Base-by-base conservation (phyloP, 2,797 vertebrate genomes). In the Rhodeus uyekii region DNA sequence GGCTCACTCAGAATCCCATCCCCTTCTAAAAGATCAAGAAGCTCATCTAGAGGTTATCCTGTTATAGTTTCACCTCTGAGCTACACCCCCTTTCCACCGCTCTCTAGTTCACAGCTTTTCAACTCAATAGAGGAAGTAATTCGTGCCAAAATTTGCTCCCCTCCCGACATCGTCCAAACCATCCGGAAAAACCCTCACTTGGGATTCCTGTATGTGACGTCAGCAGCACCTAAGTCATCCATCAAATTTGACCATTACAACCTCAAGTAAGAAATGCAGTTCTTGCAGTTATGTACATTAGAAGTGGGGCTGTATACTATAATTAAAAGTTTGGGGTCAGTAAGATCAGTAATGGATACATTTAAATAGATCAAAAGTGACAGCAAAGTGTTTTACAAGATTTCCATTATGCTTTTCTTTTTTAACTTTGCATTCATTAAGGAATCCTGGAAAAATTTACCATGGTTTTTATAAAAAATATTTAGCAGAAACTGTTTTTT, bases 141-240 rank as follows among this genome's bases (percentile, higher is more conserved):
- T 55, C 89, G 86, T 63, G 92, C 93, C 55, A 90, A 89, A 60
- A 80, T 95, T 71, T 42, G 32, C 53, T 89, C 92, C 44, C 93
- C 93, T 50, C 86, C 90, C 34, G 85, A 96, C 81, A 95, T 95
- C 53, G 83, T 92, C 68, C 88, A 90, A 86, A 89, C 92, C 85
- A 85, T 95, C 77, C 84, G 64, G 76, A 92, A 91, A 84, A 95
- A 95, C 32, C 88, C 94, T 67, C 87, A 93, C 44, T 87, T 95
- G 36, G 94, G 94, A 29, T 95, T 94, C 87, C 91, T 96, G 53
- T 94, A 94, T 83, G 87, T 95, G 93, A 91, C 86, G 12, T 80
- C 94, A 10, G 89, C 89, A 14, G 90, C 89, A 38, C 88, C 92
- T 39, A 93, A 84, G 69, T 93, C 94, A 61, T 94, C 94, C 64